Conservation (phyloP, 1,140 invertebrate genomes). For the Elymnias hypermnestra region DNA sequence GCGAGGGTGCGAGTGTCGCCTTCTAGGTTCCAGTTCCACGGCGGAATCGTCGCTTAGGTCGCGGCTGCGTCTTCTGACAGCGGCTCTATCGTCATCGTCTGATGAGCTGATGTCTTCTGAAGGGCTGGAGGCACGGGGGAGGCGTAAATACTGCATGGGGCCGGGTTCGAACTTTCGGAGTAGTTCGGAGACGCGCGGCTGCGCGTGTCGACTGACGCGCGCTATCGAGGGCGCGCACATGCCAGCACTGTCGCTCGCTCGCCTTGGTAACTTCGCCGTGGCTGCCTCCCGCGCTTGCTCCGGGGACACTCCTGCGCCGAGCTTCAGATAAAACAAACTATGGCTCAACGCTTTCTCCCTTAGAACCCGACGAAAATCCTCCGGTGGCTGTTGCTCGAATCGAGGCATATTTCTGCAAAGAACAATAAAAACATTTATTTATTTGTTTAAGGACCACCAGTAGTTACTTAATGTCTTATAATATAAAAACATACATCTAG, state of each 20-base stretch:
- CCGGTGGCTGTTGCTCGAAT: slow-evolving; percentile 49
- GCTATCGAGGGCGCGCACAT: slow-evolving; percentile 47
- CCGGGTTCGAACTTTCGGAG: slow-evolving; percentile 53
- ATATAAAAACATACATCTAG: too few species aligned
- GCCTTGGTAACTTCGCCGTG: slow-evolving; percentile 22
- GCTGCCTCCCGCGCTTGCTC: slow-evolving; percentile 32
- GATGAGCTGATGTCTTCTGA: slow-evolving; percentile 59
- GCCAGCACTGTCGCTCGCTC: slow-evolving; percentile 39
- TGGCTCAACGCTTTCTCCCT: slow-evolving; percentile 70
- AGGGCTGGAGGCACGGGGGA: slow-evolving; percentile 52
- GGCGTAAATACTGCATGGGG: slow-evolving; percentile 65
- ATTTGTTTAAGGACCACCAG: too few species aligned
- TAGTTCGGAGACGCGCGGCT: slow-evolving; percentile 58
- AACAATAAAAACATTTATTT: not conserved
- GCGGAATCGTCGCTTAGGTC: slow-evolving; percentile 69
- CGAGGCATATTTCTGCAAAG: slow-evolving; percentile 59
- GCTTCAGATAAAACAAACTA: slow-evolving; percentile 68
- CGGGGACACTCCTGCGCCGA: slow-evolving; percentile 50
- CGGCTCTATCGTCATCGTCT: slow-evolving; percentile 63
- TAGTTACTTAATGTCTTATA: not conserved
- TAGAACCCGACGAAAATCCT: slow-evolving; percentile 67
- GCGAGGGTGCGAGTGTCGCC: slow-evolving; percentile 56
- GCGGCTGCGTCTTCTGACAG: slow-evolving; percentile 56
- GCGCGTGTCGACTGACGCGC: slow-evolving; percentile 48
- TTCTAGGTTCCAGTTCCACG: slow-evolving; percentile 60